phyloP scores from a whole-genome alignment of 30 jellyfish, hydroid and myxozoan species.

The Nemopilema nomurai region DNA sequence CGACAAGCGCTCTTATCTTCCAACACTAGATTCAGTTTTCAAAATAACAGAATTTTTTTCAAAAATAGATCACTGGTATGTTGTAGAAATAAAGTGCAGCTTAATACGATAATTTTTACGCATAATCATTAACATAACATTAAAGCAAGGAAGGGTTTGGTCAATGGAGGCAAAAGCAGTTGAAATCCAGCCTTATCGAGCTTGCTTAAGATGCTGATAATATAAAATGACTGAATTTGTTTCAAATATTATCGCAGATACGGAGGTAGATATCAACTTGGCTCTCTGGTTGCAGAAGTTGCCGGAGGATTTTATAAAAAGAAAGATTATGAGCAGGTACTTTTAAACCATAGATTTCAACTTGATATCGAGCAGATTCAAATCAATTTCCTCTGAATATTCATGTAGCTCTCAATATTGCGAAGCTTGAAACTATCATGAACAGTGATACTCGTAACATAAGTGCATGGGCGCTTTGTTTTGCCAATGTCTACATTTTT shows the following conservation, averaged over 20 bases:
- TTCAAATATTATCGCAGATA: conserved; percentile 46
- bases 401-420: not conserved
- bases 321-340: conserved; percentile 66
- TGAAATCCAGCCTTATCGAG: no score
- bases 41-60: not conserved
- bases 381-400: not conserved
- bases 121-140: no score
- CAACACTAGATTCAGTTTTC: no score
- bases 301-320: conserved; percentile 93
- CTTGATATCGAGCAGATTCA: not conserved
- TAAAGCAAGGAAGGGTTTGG: no score
- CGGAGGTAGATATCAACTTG: conserved; percentile 97
- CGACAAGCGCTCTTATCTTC: no score
- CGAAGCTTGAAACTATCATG: not conserved
- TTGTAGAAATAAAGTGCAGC: no score
- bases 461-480: not conserved
- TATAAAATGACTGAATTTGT: no score
- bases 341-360: not conserved
- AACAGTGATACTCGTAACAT: no score
- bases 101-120: no score
- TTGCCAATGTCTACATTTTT: no score
- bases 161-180: no score
- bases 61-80: not conserved
- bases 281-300: conserved; percentile 88
- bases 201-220: no score